A percentile compares a stretch with the other conserved stretches of the same genome.
Evolutionary conservation across 2,888 invertebrate species (phyloP).

Genomic region (Hypomecis atomaria): DNA sequence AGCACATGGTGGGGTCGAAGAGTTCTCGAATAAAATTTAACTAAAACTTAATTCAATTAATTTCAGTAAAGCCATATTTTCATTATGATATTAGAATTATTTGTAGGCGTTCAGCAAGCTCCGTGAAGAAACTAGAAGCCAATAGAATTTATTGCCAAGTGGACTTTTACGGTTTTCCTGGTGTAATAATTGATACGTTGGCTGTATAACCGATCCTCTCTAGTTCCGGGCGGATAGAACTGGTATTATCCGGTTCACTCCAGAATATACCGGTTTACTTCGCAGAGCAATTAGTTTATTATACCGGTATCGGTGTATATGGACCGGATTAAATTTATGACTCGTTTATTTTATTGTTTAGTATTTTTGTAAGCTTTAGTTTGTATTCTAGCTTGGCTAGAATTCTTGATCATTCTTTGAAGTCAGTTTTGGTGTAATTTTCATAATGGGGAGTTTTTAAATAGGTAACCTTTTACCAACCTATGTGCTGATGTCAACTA

Average conservation of each 20-base stretch:
- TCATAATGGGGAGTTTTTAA: too few relatives aligned
- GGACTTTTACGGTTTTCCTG: constrained; percentile 50
- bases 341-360: constrained; percentile 2
- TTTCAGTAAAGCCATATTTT: constrained; percentile 21
- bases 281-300: constrained; percentile 39
- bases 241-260: constrained; percentile 20
- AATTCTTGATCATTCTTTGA: too few relatives aligned
- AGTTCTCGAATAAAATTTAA: too few relatives aligned
- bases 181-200: constrained; percentile 54
- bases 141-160: constrained; percentile 51
- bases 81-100: constrained; percentile 36
- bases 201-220: constrained; percentile 47
- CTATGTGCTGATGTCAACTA: too few relatives aligned
- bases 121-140: constrained; percentile 40
- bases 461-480: too few relatives aligned
- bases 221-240: constrained; percentile 33
- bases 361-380: neutral
- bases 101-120: constrained; percentile 24
- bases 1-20: too few relatives aligned
- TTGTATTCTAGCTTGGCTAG: neutral
- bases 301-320: constrained; percentile 35
- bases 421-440: too few relatives aligned
- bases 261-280: constrained; percentile 7
- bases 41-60: neutral
- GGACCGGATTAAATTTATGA: constrained; percentile 14